Evolutionary conservation across 2,113 vertebrate genomes (phyloP), one percentile per base, ranked within the genome.

Genomic region (Chunga burmeisteri): DNA sequence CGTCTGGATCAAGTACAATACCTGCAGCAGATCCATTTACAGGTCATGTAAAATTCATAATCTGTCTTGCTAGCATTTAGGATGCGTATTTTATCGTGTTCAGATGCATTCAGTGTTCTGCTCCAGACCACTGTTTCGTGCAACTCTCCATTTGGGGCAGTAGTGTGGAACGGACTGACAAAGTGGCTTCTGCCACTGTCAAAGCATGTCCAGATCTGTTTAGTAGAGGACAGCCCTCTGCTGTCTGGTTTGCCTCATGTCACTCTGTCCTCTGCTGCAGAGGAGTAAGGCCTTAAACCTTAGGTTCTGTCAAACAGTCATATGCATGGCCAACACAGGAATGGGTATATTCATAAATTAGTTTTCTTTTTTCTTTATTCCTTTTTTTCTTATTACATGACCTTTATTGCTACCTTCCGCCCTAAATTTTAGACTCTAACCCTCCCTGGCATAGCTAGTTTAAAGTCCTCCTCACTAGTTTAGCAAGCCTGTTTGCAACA

Each of bases 21-120:
- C 96, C 98, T 53, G 98, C 95, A 42, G 97, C 98, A 66, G 99
- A 99, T 97, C 99, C 99, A 12, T 99, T 99, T 96, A 99, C 99
- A 98, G 99, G 99, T 99, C 85, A 94, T 63, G 44, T 55, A 29
- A 47, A 73, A 63, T 40, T 70, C 10, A 9, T 62, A 16, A 17
- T 61, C 18, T 78, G 7, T 74, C 26, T 80, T 63, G n/a, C 5
- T 77, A 34, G 22, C 16, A 16, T 40, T 53, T 68, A 56, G 59
- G 36, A 27, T 50, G 17, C 0, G 0, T 78, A 30, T 67, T 77
- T 82, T 61, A 7, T 42, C 0, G 0, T 58, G 12, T 70, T 92
- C 25, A 44, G 29, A 40, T 80, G 26, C 23, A 70, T 52, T 36
- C 32, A 1, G 0, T n/a, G 15, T 62, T 93, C 2, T 5, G 10